Base-by-base conservation (phyloP, 2,113 vertebrate genomes). In the Vimba vimba region DNA sequence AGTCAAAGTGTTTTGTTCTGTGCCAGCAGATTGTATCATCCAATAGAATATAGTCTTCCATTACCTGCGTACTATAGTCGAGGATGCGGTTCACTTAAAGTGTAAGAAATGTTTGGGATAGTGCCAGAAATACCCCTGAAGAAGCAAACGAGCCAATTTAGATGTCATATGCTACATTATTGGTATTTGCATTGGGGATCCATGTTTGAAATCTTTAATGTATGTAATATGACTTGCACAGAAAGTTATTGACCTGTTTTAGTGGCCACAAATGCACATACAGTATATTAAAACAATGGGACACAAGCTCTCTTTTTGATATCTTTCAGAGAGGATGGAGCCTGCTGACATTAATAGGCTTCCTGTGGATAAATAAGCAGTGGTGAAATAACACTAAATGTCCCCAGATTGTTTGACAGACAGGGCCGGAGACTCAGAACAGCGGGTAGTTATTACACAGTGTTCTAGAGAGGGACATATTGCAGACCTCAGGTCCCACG, bases 291-390 rank as follows among this genome's bases (percentile, higher is more conserved):
- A 85, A 94, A 94, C 92, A 94, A 94, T 94, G 89, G 92, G 92
- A 91, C 90, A 89, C 88, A 79, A 85, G 88, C 90, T 19, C 90
- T 90, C 90, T 92, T 91, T 77, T 91, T 73, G 84, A 90, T 93
- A 88, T 92, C 93, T 92, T 94, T 93, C 92, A 90, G 93, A 94
- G 94, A 94, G 93, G 93, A 95, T 90, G 86, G 89, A 90, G 85
- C 91, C 91, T 92, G 93, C 92, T 94, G 92, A 95, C 95, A 95
- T 95, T 94, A 95, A 96, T 95, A 94, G 94, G 94, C 94, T 93
- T 95, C 95, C 94, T 87, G 93, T 91, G 93, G 95, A 93, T 95
- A 94, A 93, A 94, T 94, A 95, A 94, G 94, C 94, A 94, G 91
- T 92, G 89, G 92, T 91, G 91, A 94, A 95, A 94, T 94, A 94